Conservation (phyloP, 2,888 invertebrate genomes). For the Chloroclystis v-ata region DNA sequence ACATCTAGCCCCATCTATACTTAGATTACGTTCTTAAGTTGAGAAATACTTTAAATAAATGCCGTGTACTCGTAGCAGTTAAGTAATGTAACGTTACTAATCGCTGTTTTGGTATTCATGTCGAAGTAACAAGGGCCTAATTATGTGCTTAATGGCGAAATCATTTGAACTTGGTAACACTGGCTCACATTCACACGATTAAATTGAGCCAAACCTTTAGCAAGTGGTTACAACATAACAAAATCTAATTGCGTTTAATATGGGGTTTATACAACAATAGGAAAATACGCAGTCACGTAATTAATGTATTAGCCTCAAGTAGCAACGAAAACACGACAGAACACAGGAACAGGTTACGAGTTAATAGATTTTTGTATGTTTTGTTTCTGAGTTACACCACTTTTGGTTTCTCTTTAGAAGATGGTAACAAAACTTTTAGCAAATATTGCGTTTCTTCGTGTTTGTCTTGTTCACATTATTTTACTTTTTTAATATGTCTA, state of each 20-base stretch:
- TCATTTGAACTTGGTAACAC: conserved; percentile 1
- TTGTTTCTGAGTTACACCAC: too few relatives aligned
- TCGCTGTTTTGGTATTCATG: background rate
- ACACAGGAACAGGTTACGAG: conserved; percentile 3
- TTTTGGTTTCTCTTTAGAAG: too few relatives aligned
- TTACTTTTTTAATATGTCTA: too few relatives aligned
- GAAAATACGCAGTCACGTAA: conserved; percentile 59
- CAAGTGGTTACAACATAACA: conserved; percentile 20
- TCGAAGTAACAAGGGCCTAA: background rate
- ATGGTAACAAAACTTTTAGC: too few relatives aligned
- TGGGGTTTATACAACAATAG: conserved; percentile 46
- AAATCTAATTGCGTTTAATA: conserved; percentile 42
- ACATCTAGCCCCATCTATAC: too few relatives aligned
- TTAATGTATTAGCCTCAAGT: conserved; percentile 48
- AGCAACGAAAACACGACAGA: conserved; percentile 23
- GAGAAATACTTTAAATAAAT: too few relatives aligned
- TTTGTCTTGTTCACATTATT: too few relatives aligned
- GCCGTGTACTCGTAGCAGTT: too few relatives aligned
- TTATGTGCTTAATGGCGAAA: background rate
- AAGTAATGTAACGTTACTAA: too few relatives aligned
- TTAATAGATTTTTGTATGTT: conserved; percentile 17
- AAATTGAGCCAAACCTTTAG: conserved; percentile 7
- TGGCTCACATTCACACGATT: conserved; percentile 1
- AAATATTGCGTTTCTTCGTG: too few relatives aligned
- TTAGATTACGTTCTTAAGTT: too few relatives aligned